Evolutionary conservation across 2,888 invertebrate genomes (phyloP).

Genomic region (Andrena camellia): DNA sequence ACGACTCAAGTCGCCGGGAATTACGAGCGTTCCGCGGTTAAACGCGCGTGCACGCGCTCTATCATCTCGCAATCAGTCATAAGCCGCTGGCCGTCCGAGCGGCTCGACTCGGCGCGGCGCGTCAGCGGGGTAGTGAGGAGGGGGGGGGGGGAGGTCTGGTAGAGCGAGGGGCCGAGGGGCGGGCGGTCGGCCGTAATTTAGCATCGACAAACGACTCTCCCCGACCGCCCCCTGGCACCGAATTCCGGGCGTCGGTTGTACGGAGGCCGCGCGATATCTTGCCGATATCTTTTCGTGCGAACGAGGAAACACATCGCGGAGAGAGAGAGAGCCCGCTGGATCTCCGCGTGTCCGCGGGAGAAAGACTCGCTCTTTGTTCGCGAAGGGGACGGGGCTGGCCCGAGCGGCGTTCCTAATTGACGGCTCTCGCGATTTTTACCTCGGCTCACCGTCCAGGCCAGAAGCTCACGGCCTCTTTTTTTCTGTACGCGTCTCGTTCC

Average conservation of each 20-base stretch:
- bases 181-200: constrained; percentile 41
- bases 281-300: constrained; percentile 43
- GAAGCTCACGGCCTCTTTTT: constrained; percentile 75
- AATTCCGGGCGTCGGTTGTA: constrained; percentile 53
- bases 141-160: neutral
- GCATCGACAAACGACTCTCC: constrained; percentile 40
- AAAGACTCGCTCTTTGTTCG: constrained; percentile 69
- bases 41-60: constrained; percentile 39
- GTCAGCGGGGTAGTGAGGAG: neutral
- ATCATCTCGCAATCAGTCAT: constrained; percentile 47
- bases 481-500: constrained; percentile 58
- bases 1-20: constrained; percentile 33
- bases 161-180: neutral
- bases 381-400: constrained; percentile 59
- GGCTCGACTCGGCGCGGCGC: neutral
- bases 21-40: constrained; percentile 22
- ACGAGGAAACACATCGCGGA: constrained; percentile 50
- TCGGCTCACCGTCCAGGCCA: constrained; percentile 75
- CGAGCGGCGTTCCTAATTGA: constrained; percentile 80
- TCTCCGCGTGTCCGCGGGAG: constrained; percentile 24
- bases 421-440: constrained; percentile 82
- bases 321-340: constrained; percentile 11
- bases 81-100: constrained; percentile 21
- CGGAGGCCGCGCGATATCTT: constrained; percentile 42
- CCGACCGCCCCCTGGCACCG: constrained; percentile 15